These are phyloP conservation scores for Cochlearius cochlearius DNA, from an alignment of 2,113 vertebrate genomes.

Conservation along the genomic window DNA sequence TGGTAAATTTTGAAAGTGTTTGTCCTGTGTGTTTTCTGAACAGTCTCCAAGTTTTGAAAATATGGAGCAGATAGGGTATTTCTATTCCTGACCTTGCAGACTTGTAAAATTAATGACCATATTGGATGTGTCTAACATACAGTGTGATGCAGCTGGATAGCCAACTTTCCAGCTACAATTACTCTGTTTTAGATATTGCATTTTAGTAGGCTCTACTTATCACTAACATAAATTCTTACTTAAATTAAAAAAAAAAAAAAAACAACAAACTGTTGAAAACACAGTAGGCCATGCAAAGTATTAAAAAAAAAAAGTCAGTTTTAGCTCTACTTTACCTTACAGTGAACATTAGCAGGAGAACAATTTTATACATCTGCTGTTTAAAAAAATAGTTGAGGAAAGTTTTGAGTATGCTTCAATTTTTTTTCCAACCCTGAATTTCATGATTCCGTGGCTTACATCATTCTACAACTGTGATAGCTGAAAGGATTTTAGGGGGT, in stretches of 20 bases:
- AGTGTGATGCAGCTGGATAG: not conserved
- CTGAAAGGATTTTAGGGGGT: not conserved
- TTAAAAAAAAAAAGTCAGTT: not conserved
- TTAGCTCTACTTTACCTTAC: not conserved
- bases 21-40: not conserved
- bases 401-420: not conserved
- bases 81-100: not conserved
- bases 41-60: not conserved
- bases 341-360: not conserved
- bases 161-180: not conserved
- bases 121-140: not conserved
- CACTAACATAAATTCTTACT: not conserved
- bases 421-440: not conserved
- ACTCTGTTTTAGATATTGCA: not conserved
- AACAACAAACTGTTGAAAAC: not conserved
- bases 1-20: not conserved
- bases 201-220: not conserved
- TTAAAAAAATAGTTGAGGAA: not conserved
- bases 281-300: not conserved
- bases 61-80: not conserved
- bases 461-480: not conserved
- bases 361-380: not conserved
- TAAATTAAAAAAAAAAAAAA: not conserved
- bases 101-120: not conserved
- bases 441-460: not conserved